phyloP scores from a whole-genome alignment of 2,888 invertebrate species.

The Ashinkailepas kermadecensis region DNA sequence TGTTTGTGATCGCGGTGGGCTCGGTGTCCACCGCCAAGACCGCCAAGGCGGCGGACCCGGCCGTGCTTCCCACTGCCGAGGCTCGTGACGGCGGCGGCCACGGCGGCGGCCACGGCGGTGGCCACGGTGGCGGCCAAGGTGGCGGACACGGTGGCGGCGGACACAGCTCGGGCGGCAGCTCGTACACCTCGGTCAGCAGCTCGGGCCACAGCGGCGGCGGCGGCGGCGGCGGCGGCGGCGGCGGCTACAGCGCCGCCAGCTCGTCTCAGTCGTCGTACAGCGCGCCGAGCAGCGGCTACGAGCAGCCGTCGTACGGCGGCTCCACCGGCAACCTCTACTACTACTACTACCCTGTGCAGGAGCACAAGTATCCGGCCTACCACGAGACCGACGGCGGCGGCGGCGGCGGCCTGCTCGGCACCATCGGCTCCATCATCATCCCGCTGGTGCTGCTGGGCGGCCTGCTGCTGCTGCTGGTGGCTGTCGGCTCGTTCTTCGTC shows the following conservation, averaged over 20 bases:
- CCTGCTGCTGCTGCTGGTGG: conserved; percentile 28
- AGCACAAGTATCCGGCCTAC: conserved; percentile 22
- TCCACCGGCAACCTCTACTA: conserved; percentile 36
- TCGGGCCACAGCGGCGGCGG: not conserved
- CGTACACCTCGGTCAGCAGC: not conserved
- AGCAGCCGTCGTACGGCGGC: conserved; percentile 20
- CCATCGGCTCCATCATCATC: conserved; percentile 27
- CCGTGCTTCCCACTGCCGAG: not conserved
- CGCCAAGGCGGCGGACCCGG: too few relatives aligned
- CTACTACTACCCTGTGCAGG: conserved; percentile 37
- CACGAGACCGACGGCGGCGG: not conserved
- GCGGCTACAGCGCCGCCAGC: not conserved
- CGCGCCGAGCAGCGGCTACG: conserved; percentile 6
- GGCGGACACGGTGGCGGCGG: not conserved
- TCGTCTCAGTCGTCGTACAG: not conserved
- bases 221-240: not conserved
- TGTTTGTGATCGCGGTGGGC: not conserved
- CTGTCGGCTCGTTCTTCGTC: conserved; percentile 25
- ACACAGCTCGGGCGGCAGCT: not conserved
- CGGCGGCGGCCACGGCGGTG: not conserved
- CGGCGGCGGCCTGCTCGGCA: not conserved
- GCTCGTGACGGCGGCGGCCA: not conserved
- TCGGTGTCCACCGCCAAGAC: not conserved
- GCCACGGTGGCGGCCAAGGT: not conserved
- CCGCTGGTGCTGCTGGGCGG: conserved; percentile 31